phyloP scores from a whole-genome alignment of 2,797 vertebrate species.

The Anas bernieri region DNA sequence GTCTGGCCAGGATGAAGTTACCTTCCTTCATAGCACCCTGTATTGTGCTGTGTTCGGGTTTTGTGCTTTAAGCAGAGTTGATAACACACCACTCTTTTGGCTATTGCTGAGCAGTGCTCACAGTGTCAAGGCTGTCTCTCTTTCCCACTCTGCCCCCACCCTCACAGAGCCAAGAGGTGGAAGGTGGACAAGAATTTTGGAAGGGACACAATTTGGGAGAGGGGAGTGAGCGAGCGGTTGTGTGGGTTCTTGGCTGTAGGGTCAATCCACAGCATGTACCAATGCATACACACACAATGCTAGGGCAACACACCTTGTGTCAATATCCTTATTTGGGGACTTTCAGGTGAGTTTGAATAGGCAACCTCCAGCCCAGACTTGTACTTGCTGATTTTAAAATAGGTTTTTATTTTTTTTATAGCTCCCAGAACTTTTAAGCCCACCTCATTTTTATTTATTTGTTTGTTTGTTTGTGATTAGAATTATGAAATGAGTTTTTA shows the following conservation, averaged over 20 bases:
- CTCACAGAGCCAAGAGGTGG: not conserved
- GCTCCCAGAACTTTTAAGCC: not conserved
- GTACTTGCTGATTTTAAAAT: not conserved
- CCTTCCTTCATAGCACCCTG: not conserved
- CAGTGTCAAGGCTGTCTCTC: not conserved
- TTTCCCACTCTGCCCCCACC: not conserved
- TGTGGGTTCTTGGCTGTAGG: not conserved
- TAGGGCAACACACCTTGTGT: too few relatives aligned
- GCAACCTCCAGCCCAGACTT: not conserved
- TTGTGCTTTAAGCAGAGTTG: not conserved
- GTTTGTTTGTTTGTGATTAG: not conserved
- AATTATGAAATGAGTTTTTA: not conserved
- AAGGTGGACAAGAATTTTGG: not conserved
- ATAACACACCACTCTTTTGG: not conserved
- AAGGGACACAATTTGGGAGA: not conserved
- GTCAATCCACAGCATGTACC: not conserved
- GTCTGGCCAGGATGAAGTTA: not conserved
- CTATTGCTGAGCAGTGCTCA: not conserved
- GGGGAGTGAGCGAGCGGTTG: not conserved
- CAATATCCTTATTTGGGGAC: not conserved
- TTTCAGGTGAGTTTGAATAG: not conserved
- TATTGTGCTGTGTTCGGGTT: not conserved
- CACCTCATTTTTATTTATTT: not conserved
- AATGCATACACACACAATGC: not conserved
- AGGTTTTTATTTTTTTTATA: not conserved